Conservation (phyloP, 2,113 vertebrate genomes). For the Pollimyrus isidori region DNA sequence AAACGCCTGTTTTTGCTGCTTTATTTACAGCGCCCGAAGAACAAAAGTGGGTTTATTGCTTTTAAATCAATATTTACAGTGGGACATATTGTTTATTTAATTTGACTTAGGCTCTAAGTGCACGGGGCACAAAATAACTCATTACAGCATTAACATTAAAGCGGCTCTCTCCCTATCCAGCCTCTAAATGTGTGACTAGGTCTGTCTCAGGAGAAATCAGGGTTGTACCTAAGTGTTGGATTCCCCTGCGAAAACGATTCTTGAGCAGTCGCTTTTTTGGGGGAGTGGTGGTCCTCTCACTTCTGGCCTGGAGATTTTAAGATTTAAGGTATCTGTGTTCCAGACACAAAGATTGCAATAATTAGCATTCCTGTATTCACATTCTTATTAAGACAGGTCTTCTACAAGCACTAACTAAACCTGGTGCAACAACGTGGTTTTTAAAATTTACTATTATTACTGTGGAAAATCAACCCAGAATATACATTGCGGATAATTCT, state of each 20-base stretch:
- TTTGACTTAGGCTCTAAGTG: slow-evolving; percentile 8
- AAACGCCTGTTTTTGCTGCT: neutral
- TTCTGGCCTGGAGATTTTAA: neutral
- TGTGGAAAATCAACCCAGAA: neutral
- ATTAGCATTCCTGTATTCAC: neutral
- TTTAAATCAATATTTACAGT: slow-evolving; percentile 17
- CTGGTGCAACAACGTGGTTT: neutral
- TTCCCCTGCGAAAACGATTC: neutral
- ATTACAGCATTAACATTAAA: neutral
- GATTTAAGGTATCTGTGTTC: neutral
- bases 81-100: slow-evolving; percentile 10
- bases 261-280: neutral
- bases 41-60: slow-evolving; percentile 2
- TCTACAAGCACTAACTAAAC: neutral
- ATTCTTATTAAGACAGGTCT: neutral
- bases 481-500: neutral
- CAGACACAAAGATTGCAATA: neutral
- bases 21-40: slow-evolving; percentile 3
- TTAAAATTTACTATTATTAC: neutral
- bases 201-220: neutral
- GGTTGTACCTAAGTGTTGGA: neutral
- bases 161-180: neutral
- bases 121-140: neutral
- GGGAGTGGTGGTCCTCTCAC: neutral
- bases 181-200: neutral